These are phyloP conservation scores for Meloidogyne chitwoodi DNA, from an alignment of 1,140 invertebrate genomes.

Conservation along the genomic window DNA sequence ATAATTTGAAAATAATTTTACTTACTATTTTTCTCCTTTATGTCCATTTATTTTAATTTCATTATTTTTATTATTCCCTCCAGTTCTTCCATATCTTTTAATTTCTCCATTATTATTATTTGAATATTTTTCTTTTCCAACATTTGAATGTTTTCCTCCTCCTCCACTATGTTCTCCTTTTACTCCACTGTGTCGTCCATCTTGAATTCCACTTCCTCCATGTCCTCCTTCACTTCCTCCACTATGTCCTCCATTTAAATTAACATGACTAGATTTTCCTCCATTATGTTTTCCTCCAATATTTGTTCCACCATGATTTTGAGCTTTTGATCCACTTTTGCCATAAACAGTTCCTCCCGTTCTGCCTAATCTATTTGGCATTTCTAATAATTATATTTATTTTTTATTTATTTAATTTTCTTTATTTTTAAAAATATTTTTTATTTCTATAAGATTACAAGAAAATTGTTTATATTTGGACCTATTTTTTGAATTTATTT, in stretches of 20 bases:
- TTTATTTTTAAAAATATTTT: too few relatives aligned
- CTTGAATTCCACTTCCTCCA: too few relatives aligned
- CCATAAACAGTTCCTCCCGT: neutral
- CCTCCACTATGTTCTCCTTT: too few relatives aligned
- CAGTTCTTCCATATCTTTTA: neutral
- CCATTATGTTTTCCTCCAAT: neutral
- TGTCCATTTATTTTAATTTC: neutral
- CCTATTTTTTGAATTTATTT: too few relatives aligned
- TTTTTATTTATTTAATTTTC: too few relatives aligned
- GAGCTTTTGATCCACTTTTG: neutral
- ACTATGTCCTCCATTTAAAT: neutral
- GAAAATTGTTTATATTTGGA: too few relatives aligned
- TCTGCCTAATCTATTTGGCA: neutral
- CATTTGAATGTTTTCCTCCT: neutral
- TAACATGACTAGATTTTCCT: neutral
- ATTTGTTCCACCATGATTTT: neutral
- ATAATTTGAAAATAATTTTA: too few relatives aligned
- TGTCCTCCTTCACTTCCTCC: too few relatives aligned
- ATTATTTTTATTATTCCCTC: neutral
- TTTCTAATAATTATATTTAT: neutral
- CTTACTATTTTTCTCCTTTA: neutral
- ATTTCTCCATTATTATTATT: neutral
- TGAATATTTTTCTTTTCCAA: neutral
- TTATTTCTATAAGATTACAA: too few relatives aligned
- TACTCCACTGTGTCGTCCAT: neutral